A percentile compares a stretch with the other conserved stretches of the same genome.
Conservation (phyloP, 2,888 invertebrate species). For the Drosophila kambysellisi region DNA sequence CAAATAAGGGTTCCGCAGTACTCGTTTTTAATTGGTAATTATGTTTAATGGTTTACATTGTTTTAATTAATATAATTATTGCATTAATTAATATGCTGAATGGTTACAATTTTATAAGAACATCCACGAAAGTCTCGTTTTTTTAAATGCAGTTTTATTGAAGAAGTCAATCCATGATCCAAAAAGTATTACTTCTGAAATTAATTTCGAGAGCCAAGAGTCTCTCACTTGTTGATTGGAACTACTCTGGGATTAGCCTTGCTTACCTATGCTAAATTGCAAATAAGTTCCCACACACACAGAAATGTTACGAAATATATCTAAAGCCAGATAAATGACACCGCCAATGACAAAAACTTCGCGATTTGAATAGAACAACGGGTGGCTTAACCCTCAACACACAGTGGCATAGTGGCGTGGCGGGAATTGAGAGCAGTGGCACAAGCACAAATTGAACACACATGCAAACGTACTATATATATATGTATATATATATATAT, state of each 20-base stretch:
- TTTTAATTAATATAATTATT: background rate
- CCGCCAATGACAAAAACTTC: constrained; percentile 61
- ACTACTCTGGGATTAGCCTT: background rate
- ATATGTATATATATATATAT: background rate
- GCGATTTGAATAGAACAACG: constrained; percentile 55
- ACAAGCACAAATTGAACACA: constrained; percentile 1
- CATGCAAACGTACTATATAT: background rate
- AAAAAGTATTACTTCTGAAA: background rate
- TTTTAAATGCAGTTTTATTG: background rate
- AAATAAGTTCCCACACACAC: constrained; percentile 24
- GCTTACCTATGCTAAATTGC: background rate
- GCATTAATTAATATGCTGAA: background rate
- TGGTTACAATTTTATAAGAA: background rate
- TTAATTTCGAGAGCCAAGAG: background rate
- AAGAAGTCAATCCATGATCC: background rate
- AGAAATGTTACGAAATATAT: constrained; percentile 43
- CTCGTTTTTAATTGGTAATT: background rate
- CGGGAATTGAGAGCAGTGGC: constrained; percentile 36
- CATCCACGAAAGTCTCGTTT: background rate
- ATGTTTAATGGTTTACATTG: background rate
- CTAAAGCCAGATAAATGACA: constrained; percentile 73
- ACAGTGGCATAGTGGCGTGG: background rate
- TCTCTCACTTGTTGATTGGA: background rate
- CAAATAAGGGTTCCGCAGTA: background rate
- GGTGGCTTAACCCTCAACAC: constrained; percentile 48